Evolutionary conservation across 2,113 vertebrate genomes (phyloP).

Genomic region (Cynopterus brachyotis): DNA sequence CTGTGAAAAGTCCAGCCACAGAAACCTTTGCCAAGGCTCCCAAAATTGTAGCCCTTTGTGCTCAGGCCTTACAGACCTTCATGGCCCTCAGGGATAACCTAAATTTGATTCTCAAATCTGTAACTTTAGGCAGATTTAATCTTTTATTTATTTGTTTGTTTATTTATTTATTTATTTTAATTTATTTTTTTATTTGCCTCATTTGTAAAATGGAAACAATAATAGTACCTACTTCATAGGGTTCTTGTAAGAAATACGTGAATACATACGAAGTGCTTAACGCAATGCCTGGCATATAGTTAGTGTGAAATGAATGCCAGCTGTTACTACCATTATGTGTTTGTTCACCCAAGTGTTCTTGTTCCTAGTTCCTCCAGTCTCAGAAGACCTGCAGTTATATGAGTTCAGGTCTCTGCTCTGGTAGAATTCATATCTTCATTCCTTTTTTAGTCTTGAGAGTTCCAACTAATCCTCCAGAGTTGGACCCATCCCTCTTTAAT

Average conservation of each 20-base stretch:
- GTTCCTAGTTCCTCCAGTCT: not conserved
- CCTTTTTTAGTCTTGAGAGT: not conserved
- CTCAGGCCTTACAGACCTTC: not conserved
- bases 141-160: no score
- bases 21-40: not conserved
- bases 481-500: not conserved
- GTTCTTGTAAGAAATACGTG: conserved; percentile 31
- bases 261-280: not conserved
- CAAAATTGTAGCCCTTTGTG: not conserved
- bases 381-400: not conserved
- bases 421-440: not conserved
- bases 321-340: not conserved
- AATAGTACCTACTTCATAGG: not conserved
- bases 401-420: not conserved
- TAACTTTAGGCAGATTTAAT: not conserved
- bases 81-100: not conserved
- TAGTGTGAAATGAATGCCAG: not conserved
- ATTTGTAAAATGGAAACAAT: conserved; percentile 27
- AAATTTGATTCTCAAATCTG: not conserved
- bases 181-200: not conserved
- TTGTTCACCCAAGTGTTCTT: not conserved
- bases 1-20: not conserved
- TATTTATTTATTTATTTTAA: no score
- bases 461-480: not conserved
- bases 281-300: not conserved